Evolutionary conservation across 64 coral and sea anemone species (phyloP).

Genomic region (Montipora efflorescens): DNA sequence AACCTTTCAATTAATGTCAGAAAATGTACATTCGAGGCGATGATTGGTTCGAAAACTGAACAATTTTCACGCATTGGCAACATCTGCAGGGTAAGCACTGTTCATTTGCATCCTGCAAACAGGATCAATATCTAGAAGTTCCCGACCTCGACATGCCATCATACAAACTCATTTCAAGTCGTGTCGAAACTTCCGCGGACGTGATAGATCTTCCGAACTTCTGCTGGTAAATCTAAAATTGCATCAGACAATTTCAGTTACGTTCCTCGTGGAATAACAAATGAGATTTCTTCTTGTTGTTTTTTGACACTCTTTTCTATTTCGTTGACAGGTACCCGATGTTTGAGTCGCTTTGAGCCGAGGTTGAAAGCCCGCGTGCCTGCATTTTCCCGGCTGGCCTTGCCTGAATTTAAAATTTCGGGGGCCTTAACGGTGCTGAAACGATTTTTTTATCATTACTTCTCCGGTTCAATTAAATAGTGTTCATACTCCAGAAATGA

Average conservation of each 20-base stretch:
- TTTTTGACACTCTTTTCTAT: no score
- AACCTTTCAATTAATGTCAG: background rate
- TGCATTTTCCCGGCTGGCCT: no score
- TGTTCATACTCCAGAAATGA: no score
- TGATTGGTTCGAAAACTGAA: constrained; percentile 21
- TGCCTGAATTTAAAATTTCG: no score
- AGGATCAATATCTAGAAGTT: background rate
- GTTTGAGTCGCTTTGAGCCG: background rate
- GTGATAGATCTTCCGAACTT: background rate
- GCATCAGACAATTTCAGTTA: background rate
- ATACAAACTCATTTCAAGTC: background rate
- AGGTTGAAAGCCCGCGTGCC: no score
- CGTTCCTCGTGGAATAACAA: constrained; percentile 38
- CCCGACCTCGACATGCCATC: background rate
- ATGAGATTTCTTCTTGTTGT: background rate
- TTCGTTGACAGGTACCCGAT: background rate
- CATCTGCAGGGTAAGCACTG: constrained; percentile 14
- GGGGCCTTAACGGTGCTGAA: no score
- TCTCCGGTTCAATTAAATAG: no score
- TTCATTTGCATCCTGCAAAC: constrained; percentile 15
- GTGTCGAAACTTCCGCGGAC: background rate
- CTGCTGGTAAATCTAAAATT: background rate
- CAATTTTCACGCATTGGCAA: background rate
- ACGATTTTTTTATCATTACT: no score
- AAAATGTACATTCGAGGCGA: constrained; percentile 27